phyloP scores from a whole-genome alignment of 2,888 invertebrate species.

The Pherbina coryleti region DNA sequence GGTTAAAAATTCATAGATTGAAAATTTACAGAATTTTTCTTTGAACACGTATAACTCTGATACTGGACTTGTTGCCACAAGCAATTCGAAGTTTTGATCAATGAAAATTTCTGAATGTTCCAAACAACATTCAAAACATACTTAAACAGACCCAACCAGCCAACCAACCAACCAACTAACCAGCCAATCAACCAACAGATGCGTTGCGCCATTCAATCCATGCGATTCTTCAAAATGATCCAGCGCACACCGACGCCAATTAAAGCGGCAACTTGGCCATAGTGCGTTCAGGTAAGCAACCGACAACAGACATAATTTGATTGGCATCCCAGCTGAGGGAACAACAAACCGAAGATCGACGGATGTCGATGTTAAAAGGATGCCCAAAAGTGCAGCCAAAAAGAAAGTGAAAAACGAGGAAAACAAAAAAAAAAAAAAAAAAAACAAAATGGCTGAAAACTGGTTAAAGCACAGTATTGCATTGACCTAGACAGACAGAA shows the following conservation, averaged over 20 bases:
- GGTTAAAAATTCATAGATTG: too few species aligned
- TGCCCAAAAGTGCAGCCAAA: not conserved
- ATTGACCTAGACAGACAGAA: not conserved
- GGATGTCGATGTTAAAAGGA: not conserved
- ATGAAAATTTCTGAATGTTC: too few species aligned
- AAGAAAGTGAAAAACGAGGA: not conserved
- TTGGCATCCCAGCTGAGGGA: slow-evolving; percentile 3
- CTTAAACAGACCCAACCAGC: too few species aligned
- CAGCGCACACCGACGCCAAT: slow-evolving; percentile 10
- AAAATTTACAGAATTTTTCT: too few species aligned
- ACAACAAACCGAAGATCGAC: not conserved
- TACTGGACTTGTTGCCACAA: too few species aligned
- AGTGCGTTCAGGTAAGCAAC: not conserved
- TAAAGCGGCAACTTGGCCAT: not conserved
- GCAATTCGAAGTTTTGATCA: too few species aligned
- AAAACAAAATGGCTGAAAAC: not conserved
- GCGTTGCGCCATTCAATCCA: too few species aligned
- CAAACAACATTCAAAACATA: too few species aligned
- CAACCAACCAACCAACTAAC: too few species aligned
- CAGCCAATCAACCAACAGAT: too few species aligned
- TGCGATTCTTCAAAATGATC: not conserved
- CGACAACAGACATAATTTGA: slow-evolving; percentile 24
- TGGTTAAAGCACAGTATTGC: not conserved
- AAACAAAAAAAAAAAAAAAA: too few species aligned
- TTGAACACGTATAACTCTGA: too few species aligned